Evolutionary conservation across 2,113 vertebrate species (phyloP).

Genomic region (Sinosuthora webbiana): DNA sequence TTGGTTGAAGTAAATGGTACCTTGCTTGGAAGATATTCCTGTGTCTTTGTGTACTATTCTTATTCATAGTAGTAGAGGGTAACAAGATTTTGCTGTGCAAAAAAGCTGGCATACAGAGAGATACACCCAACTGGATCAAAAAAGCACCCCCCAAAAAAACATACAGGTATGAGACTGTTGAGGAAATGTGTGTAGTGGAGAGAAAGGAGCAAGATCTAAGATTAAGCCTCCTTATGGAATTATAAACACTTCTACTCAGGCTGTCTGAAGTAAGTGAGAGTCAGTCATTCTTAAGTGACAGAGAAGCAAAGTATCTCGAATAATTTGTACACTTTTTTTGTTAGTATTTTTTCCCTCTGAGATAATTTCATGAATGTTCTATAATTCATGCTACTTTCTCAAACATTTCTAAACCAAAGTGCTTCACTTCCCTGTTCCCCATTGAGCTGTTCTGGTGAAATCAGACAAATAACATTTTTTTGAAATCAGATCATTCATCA

Average conservation of each 20-base stretch:
- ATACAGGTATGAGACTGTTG: neutral
- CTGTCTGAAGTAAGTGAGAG: neutral
- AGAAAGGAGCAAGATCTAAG: neutral
- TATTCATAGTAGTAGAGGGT: neutral
- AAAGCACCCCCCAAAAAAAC: neutral
- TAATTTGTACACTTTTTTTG: neutral
- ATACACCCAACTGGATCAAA: neutral
- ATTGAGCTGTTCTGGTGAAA: neutral
- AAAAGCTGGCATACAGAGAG: neutral
- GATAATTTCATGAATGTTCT: neutral
- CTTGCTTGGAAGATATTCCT: neutral
- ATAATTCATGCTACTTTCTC: neutral
- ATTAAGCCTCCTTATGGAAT: neutral
- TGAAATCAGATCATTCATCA: neutral
- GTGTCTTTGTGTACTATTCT: neutral
- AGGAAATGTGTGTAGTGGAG: neutral
- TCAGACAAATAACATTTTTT: neutral
- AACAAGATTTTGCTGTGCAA: neutral
- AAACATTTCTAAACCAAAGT: neutral
- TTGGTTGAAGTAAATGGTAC: neutral
- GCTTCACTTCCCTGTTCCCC: neutral
- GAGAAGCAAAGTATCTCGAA: neutral
- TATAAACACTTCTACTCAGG: neutral
- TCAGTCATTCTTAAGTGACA: neutral
- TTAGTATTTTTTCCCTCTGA: neutral